Evolutionary conservation across 2,797 vertebrate species (phyloP), one percentile per base, ranked within the genome.

Genomic region (Lutjanus campechanus): DNA sequence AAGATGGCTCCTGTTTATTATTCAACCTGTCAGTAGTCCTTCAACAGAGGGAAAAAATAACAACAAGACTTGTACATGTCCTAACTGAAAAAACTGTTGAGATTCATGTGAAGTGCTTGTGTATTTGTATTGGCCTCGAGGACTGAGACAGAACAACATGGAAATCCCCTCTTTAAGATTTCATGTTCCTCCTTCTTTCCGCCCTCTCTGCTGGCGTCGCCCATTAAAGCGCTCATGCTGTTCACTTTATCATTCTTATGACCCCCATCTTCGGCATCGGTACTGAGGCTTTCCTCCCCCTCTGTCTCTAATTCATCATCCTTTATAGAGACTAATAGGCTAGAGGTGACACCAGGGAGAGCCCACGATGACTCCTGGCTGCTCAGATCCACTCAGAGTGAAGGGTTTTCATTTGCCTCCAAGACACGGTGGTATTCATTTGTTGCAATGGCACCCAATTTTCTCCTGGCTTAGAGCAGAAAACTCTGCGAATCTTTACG

Each of bases 321-420:
- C 93, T 96, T 96, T 95, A 96, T 95, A 94, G 94, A 96, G 95
- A 96, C 94, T 95, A 96, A 96, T 96, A 93, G 95, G 93, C 89
- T 90, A 19, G 88, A 88, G 89, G 86, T 93, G 89, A 93, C 93
- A 94, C 93, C 72, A 65, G 93, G 90, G 93, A 95, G 91, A 89
- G 80, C 82, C 66, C 46, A 53, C 81, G 50, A 86, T 87, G 89
- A 91, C 87, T 92, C 89, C 81, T 85, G 86, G 85, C 85, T 89
- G 79, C 89, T 92, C 85, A 51, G 61, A 88, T 90, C 90, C 85
- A 74, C 85, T 90, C 89, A 73, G 79, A 86, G 77, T 86, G 81
- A 92, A 86, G 86, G 58, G 89, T 92, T 91, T 92, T 92, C 87
- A 92, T 92, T 93, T 91, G 88, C 91, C 88, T 93, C 83, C 76